These are phyloP conservation scores for Drosophila maculinotata DNA, from an alignment of 2,888 invertebrate species.

Conservation along the genomic window DNA sequence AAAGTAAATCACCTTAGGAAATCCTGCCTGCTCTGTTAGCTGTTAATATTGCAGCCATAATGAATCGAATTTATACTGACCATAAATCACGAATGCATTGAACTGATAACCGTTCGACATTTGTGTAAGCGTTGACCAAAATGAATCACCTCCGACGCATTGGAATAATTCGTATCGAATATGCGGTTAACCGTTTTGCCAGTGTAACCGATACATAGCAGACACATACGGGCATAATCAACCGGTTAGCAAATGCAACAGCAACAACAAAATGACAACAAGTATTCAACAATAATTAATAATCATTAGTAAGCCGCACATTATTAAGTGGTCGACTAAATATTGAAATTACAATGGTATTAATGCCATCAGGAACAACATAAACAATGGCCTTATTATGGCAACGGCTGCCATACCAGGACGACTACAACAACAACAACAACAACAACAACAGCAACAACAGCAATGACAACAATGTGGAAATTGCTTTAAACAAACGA, in stretches of 20 bases:
- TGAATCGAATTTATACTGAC: slow-evolving; percentile 4
- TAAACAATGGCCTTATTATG: slow-evolving; percentile 75
- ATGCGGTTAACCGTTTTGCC: slow-evolving; percentile 61
- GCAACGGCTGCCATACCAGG: slow-evolving; percentile 52
- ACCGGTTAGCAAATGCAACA: slow-evolving; percentile 12
- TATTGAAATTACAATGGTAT: slow-evolving; percentile 79
- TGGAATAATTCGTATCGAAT: slow-evolving; percentile 56
- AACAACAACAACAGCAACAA: slow-evolving; percentile 11
- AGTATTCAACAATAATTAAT: slow-evolving; percentile 75
- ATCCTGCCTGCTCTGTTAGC: neutral
- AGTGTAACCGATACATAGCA: slow-evolving; percentile 1
- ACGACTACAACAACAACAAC: slow-evolving; percentile 22
- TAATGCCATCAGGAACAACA: slow-evolving; percentile 74
- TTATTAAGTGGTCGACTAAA: slow-evolving; percentile 81
- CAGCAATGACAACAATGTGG: slow-evolving; percentile 69
- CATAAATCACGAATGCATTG: slow-evolving; percentile 39
- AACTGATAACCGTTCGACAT: slow-evolving; percentile 39
- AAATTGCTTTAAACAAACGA: slow-evolving; percentile 74
- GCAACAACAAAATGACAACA: slow-evolving; percentile 50
- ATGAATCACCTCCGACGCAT: slow-evolving; percentile 56
- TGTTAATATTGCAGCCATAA: neutral
- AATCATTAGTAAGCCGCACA: slow-evolving; percentile 80
- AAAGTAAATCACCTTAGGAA: slow-evolving; percentile 6
- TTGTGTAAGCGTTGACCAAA: slow-evolving; percentile 30
- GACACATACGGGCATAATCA: slow-evolving; percentile 9